Evolutionary conservation across 1,140 invertebrate species (phyloP), one percentile per base, ranked within the genome.

Genomic region (Tetramorium simillimum): DNA sequence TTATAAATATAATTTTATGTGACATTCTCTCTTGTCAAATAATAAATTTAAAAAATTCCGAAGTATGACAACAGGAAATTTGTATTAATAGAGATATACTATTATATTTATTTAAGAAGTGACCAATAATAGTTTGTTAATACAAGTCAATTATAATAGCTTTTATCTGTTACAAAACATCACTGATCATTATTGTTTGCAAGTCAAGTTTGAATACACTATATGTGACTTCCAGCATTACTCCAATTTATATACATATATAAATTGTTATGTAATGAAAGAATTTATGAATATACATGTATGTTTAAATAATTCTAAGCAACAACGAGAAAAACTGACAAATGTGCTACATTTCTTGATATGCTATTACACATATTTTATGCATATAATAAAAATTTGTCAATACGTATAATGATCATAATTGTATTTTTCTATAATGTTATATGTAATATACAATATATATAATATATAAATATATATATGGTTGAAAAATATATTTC

Each of bases 401-500:
- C 28, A 2, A 53, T 67, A 65, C 33, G 33, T 5, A 53, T 21
- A 12, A n/a, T 43, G 14, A n/a, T 70, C 21, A 56, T 40, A 70
- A 7, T 56, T 81, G 62, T 81, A 81, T 81, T 81, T 81, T 81
- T 81, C 78, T 81, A 70, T 70, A 80, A 40, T 80, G 65, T 78
- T 51, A 65, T 67, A 67, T n/a, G n/a, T 65, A 33, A 33, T 33
- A 33, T 33, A 33, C 33, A 33, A 33, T 33, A 33, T 28, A 49
- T 51, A 51, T 51, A 58, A 33, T 33, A 24, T 33, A 12, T n/a
- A 24, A 24, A 43, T 40, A 21, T 37, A 80, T 49, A 49, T 49
- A 70, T 12, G 21, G 3, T 4, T 37, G 43, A 81, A 10, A 70
- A 70, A 56, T 81, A 70, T 81, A 70, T 56, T 69, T 70, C 46